phyloP scores from a whole-genome alignment of 1,140 invertebrate species.

The Pseudomyrmex gracilis region DNA sequence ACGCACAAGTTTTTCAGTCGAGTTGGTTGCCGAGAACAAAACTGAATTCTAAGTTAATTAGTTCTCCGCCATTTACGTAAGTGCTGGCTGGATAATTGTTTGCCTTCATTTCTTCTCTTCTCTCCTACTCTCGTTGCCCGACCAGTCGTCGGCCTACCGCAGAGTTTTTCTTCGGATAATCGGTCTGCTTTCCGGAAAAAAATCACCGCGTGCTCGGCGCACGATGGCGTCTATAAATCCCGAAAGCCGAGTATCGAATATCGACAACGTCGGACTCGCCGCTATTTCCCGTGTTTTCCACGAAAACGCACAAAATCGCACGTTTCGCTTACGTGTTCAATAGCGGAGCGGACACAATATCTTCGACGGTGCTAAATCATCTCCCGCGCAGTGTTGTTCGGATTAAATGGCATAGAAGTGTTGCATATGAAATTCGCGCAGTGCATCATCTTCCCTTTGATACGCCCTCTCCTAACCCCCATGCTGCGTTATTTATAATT shows the following conservation, averaged over 20 bases:
- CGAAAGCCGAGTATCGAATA: slow-evolving; percentile 62
- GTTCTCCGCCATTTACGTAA: slow-evolving; percentile 61
- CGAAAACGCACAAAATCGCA: slow-evolving; percentile 62
- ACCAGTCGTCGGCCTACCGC: slow-evolving; percentile 40
- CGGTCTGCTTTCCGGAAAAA: slow-evolving; percentile 53
- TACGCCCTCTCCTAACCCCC: slow-evolving; percentile 32
- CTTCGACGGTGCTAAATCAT: slow-evolving; percentile 62
- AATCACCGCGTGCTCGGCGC: background rate
- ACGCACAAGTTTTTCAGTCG: slow-evolving; percentile 55
- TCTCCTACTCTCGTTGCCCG: too few relatives aligned
- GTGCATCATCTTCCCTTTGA: slow-evolving; percentile 69
- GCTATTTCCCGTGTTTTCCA: slow-evolving; percentile 62
- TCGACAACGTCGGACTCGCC: slow-evolving; percentile 63
- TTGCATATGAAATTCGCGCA: slow-evolving; percentile 65
- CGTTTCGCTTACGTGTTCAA: slow-evolving; percentile 48
- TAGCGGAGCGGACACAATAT: slow-evolving; percentile 40
- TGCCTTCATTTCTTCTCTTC: slow-evolving; percentile 52
- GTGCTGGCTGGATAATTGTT: slow-evolving; percentile 64
- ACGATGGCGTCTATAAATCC: slow-evolving; percentile 36
- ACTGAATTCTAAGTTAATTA: slow-evolving; percentile 70
- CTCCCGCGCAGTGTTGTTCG: slow-evolving; percentile 43
- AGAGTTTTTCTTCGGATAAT: slow-evolving; percentile 51
- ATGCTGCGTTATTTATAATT: slow-evolving; percentile 59
- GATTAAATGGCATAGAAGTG: slow-evolving; percentile 71
- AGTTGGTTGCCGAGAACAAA: slow-evolving; percentile 62